Conservation (phyloP, 2,113 vertebrate species). For the Zosterops hypoxanthus region DNA sequence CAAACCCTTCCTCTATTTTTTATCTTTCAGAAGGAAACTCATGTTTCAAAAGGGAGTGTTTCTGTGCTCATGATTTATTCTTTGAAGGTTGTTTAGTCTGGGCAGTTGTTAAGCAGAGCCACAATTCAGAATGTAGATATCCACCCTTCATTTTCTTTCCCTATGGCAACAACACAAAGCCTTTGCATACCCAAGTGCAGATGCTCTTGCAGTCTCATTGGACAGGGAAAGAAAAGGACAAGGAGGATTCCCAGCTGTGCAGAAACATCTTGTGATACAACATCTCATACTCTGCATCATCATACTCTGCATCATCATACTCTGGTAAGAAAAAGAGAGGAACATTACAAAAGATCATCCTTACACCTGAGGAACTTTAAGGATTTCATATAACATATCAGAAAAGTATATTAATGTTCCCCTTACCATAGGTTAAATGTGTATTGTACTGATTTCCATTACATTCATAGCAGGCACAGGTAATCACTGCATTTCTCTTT, state of each 20-base stretch:
- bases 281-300: not conserved
- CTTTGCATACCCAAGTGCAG: fast-evolving
- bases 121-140: not conserved
- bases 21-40: not conserved
- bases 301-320: no score
- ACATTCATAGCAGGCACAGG: not conserved
- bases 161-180: not conserved
- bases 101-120: not conserved
- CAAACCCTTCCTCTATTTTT: not conserved
- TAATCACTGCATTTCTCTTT: not conserved
- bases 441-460: not conserved
- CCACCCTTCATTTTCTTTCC: not conserved
- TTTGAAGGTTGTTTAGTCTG: not conserved
- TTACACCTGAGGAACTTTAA: not conserved
- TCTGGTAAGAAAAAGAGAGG: not conserved
- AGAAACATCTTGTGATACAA: not conserved
- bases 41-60: not conserved
- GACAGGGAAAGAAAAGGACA: not conserved
- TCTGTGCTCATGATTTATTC: not conserved
- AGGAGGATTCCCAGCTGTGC: not conserved
- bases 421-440: not conserved
- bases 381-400: not conserved
- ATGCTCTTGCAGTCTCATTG: not conserved
- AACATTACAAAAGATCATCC: not conserved
- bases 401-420: not conserved